A percentile compares a stretch with the other conserved stretches of the same genome.
Conservation (phyloP, 1,140 invertebrate genomes). For the Aphaenogaster rudis region DNA sequence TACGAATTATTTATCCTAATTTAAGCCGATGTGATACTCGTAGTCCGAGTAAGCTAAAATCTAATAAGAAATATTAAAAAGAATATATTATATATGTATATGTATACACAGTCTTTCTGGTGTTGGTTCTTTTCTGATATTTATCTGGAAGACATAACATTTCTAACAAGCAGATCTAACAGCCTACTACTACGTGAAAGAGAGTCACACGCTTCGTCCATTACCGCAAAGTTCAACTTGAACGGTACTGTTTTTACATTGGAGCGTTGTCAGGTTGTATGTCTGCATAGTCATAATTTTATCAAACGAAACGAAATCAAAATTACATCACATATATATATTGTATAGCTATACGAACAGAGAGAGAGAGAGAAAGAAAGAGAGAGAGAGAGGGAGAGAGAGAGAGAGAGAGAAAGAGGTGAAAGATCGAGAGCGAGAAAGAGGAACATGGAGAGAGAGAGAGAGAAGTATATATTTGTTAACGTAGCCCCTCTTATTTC, state of each 20-base stretch:
- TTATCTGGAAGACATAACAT: conserved; percentile 79
- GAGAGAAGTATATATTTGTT: conserved; percentile 56
- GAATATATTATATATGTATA: conserved; percentile 36
- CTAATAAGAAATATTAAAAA: conserved; percentile 62
- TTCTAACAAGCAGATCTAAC: conserved; percentile 82
- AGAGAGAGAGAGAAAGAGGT: background rate
- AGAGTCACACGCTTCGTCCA: conserved; percentile 73
- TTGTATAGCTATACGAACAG: conserved; percentile 20
- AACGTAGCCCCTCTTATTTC: conserved; percentile 64
- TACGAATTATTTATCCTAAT: conserved; percentile 77
- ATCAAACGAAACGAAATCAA: conserved; percentile 52
- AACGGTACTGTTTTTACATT: conserved; percentile 62
- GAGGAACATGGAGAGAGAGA: background rate
- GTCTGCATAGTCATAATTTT: conserved; percentile 70
- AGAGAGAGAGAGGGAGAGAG: background rate
- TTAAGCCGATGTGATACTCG: conserved; percentile 72
- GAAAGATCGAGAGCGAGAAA: background rate
- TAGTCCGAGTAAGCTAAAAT: conserved; percentile 68
- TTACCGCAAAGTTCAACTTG: conserved; percentile 68
- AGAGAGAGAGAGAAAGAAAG: background rate
- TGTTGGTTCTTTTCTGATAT: conserved; percentile 84
- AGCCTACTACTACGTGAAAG: conserved; percentile 74
- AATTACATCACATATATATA: conserved; percentile 64
- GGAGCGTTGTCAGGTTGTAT: conserved; percentile 67
- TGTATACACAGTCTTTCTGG: conserved; percentile 82